Percentiles rank a stretch among this genome's conserved stretches.
These are phyloP conservation scores for Sebastes schlegelii DNA, from an alignment of 2,113 vertebrate genomes.

Conservation along the genomic window DNA sequence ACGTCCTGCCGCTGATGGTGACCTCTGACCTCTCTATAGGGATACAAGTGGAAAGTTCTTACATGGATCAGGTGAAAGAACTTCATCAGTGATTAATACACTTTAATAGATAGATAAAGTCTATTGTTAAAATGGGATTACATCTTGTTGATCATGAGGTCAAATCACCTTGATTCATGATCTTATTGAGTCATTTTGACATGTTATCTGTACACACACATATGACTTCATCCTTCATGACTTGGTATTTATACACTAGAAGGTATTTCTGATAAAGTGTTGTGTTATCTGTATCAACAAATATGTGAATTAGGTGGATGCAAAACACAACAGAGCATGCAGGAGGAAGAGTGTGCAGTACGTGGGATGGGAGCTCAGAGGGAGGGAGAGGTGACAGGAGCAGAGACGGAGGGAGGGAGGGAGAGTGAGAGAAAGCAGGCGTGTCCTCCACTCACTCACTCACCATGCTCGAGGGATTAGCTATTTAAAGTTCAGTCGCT, in stretches of 20 bases:
- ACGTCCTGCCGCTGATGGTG: neutral
- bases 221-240: neutral
- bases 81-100: neutral
- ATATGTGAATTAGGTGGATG: neutral
- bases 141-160: neutral
- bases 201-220: no score
- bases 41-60: neutral
- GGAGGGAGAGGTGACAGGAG: neutral
- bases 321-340: slow-evolving; percentile 38
- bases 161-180: neutral
- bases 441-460: slow-evolving; percentile 39
- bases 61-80: neutral
- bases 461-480: slow-evolving; percentile 64
- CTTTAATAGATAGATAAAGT: neutral
- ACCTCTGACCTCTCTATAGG: slow-evolving; percentile 6
- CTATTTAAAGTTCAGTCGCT: slow-evolving; percentile 79
- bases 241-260: neutral
- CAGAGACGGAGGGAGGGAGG: neutral
- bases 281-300: slow-evolving; percentile 28
- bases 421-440: slow-evolving; percentile 49
- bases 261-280: slow-evolving; percentile 8
- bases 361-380: slow-evolving; percentile 13
- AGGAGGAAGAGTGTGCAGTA: slow-evolving; percentile 4
- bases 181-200: neutral
- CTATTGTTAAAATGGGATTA: neutral